Percentiles rank a stretch among this genome's conserved stretches.
These are phyloP conservation scores for Myotis davidii DNA, from an alignment of 2,113 vertebrate genomes.

Conservation along the genomic window DNA sequence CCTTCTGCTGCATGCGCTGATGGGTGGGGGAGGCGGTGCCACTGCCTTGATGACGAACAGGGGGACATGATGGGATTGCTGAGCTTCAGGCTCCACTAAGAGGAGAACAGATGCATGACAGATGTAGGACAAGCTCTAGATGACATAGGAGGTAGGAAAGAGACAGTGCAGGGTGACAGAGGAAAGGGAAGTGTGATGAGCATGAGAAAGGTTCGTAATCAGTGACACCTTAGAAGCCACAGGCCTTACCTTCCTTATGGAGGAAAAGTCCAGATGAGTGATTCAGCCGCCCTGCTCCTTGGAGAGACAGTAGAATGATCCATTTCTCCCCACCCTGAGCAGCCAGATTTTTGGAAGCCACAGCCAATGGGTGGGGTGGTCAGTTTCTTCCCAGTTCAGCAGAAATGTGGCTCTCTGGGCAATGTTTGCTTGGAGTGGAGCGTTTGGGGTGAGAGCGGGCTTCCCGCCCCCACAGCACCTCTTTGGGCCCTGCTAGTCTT, in stretches of 20 bases:
- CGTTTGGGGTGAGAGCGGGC: background rate
- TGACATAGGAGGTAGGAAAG: rapidly evolving
- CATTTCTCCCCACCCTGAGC: background rate
- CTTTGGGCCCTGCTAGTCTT: background rate
- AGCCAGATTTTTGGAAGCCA: conserved; percentile 20
- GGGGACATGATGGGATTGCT: background rate
- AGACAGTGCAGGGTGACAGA: background rate
- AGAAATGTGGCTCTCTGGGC: conserved; percentile 27
- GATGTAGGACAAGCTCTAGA: background rate
- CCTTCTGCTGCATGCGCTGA: background rate
- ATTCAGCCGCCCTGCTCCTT: background rate
- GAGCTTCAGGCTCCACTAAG: background rate
- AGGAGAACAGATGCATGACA: background rate
- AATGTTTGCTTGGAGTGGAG: background rate
- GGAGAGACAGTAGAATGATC: background rate
- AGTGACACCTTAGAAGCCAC: background rate
- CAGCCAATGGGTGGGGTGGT: background rate
- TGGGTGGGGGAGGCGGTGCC: background rate
- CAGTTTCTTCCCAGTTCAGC: background rate
- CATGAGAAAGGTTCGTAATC: background rate
- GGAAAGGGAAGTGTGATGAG: background rate
- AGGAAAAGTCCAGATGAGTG: background rate
- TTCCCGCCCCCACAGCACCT: background rate
- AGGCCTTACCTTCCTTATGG: background rate
- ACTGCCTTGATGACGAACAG: background rate